Evolutionary conservation across 2,888 invertebrate genomes (phyloP).

Genomic region (Pristionchus fissidentatus): DNA sequence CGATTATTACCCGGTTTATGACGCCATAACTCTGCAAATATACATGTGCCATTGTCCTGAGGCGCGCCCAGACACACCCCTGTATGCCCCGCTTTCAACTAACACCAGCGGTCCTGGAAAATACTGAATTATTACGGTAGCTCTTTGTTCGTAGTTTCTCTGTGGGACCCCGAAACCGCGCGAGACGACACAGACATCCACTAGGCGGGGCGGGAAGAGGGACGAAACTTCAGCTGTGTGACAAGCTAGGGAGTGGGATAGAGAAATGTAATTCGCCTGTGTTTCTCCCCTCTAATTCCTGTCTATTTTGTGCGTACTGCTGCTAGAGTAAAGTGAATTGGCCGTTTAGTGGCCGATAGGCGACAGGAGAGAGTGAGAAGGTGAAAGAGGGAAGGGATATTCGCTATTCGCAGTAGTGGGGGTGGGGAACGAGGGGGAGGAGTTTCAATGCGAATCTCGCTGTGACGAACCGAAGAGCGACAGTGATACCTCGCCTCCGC

Average conservation of each 20-base stretch:
- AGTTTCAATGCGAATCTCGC: not conserved
- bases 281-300: conserved; percentile 7
- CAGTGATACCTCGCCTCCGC: conserved; percentile 37
- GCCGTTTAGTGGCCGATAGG: conserved; percentile 3
- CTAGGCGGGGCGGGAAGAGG: no score
- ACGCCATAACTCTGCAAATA: no score
- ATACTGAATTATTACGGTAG: not conserved
- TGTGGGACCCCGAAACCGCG: not conserved
- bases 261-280: not conserved
- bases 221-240: no score
- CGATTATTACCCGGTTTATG: no score
- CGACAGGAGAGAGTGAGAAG: conserved; percentile 23
- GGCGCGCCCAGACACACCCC: no score
- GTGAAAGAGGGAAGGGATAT: conserved; percentile 1
- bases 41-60: no score
- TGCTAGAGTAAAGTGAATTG: conserved; percentile 26
- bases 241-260: no score
- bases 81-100: no score
- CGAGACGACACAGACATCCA: not conserved
- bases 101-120: conserved; percentile 9
- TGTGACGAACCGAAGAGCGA: not conserved
- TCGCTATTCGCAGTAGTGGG: no score
- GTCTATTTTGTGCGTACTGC: not conserved
- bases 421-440: conserved; percentile 29
- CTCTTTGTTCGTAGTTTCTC: not conserved